Evolutionary conservation across 2,888 invertebrate genomes (phyloP).

Genomic region (Tiliacea aurago): DNA sequence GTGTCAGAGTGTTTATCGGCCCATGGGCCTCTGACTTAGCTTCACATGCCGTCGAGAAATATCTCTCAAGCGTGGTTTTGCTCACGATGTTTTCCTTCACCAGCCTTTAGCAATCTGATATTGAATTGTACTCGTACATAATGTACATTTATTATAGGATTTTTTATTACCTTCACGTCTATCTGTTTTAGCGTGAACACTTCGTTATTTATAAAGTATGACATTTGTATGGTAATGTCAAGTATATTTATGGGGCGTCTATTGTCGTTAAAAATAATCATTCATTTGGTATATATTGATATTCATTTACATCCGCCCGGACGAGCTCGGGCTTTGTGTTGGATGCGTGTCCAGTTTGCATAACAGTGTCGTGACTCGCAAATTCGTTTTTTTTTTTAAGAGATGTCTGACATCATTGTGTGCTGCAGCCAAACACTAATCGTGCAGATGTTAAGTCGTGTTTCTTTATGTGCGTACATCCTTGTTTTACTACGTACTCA

Average conservation of each 20-base stretch:
- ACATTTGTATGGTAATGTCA: constrained; percentile 78
- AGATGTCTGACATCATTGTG: constrained; percentile 46
- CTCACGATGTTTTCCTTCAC: too few relatives aligned
- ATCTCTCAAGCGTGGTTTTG: too few relatives aligned
- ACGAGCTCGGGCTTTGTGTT: constrained; percentile 67
- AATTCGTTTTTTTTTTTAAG: constrained; percentile 45
- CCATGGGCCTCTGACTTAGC: too few relatives aligned
- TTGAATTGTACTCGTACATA: too few relatives aligned
- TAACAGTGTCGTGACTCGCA: constrained; percentile 73
- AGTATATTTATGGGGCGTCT: constrained; percentile 66
- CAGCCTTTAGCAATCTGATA: constrained; percentile 18
- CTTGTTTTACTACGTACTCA: constrained; percentile 44
- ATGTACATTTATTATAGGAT: too few relatives aligned
- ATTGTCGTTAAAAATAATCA: constrained; percentile 81
- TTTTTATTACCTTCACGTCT: constrained; percentile 46
- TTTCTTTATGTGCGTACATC: constrained; percentile 47
- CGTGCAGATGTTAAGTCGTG: constrained; percentile 31
- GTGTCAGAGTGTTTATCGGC: too few relatives aligned
- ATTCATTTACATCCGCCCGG: constrained; percentile 85
- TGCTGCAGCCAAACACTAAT: constrained; percentile 36
- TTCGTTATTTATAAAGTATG: constrained; percentile 56
- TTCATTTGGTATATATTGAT: constrained; percentile 66
- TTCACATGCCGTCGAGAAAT: too few relatives aligned
- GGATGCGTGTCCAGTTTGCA: constrained; percentile 84
- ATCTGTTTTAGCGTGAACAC: constrained; percentile 15